phyloP scores from a whole-genome alignment of 2,113 vertebrate genomes.

The Todiramphus chloris region DNA sequence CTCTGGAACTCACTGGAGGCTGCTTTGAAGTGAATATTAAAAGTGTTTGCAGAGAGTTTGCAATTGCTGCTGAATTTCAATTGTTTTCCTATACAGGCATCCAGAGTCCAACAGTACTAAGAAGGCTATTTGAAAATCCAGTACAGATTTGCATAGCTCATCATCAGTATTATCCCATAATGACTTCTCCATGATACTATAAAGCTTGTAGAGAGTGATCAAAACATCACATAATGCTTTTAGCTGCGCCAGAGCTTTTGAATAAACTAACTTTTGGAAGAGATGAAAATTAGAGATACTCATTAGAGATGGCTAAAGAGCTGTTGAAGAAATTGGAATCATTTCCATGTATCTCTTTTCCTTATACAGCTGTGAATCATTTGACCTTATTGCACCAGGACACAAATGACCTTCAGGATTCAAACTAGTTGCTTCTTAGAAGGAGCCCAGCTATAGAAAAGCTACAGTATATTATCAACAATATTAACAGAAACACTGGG shows the following conservation, averaged over 20 bases:
- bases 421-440: background rate
- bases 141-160: background rate
- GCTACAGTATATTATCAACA: background rate
- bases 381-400: background rate
- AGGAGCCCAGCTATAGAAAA: background rate
- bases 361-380: background rate
- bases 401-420: background rate
- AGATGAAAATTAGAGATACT: background rate
- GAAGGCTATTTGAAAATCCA: background rate
- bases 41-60: background rate
- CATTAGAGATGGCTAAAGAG: background rate
- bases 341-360: background rate
- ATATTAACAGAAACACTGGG: background rate
- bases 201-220: background rate
- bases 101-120: background rate
- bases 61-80: background rate
- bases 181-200: background rate
- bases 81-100: background rate
- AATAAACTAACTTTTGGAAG: background rate
- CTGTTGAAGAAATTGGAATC: background rate
- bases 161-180: background rate
- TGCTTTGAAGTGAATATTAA: background rate
- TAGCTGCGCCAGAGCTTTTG: background rate
- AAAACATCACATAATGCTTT: background rate
- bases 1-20: background rate